Percentiles rank a stretch among this genome's conserved stretches.
phyloP scores from a whole-genome alignment of 1,140 invertebrate genomes.

The Pogonomyrmex californicus region DNA sequence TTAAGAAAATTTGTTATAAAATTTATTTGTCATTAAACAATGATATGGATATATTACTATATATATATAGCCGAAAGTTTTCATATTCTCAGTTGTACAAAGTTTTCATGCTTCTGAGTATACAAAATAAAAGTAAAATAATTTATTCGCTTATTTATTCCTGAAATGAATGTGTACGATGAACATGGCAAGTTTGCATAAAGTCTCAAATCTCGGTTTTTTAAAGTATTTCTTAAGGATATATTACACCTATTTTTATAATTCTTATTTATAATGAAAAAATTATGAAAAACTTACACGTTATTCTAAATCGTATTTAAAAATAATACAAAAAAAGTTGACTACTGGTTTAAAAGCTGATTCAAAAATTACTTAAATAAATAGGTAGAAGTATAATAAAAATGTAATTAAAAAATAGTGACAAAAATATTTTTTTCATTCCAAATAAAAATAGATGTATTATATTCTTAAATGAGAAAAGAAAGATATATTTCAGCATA shows the following conservation, averaged over 20 bases:
- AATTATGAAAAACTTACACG: no score
- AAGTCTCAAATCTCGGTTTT: neutral
- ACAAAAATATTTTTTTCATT: no score
- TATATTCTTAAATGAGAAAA: neutral
- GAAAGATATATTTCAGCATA: neutral
- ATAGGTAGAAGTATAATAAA: no score
- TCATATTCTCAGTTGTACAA: no score
- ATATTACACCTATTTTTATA: no score
- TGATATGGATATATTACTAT: neutral
- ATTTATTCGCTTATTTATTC: neutral
- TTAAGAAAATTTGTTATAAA: conserved; percentile 2
- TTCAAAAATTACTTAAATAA: no score
- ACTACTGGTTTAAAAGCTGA: no score
- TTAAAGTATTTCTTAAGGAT: neutral
- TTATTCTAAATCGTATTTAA: no score
- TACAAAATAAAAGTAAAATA: conserved; percentile 23
- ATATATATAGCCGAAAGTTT: neutral
- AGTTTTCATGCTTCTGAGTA: neutral
- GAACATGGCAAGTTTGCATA: neutral
- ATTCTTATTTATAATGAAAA: no score
- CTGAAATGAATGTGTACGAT: neutral
- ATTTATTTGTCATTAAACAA: conserved; percentile 34
- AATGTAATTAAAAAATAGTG: no score
- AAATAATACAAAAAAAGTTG: no score
- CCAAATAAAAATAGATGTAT: no score